These are phyloP conservation scores for Flexamia atlantica DNA, from an alignment of 2,888 invertebrate species.

Conservation along the genomic window DNA sequence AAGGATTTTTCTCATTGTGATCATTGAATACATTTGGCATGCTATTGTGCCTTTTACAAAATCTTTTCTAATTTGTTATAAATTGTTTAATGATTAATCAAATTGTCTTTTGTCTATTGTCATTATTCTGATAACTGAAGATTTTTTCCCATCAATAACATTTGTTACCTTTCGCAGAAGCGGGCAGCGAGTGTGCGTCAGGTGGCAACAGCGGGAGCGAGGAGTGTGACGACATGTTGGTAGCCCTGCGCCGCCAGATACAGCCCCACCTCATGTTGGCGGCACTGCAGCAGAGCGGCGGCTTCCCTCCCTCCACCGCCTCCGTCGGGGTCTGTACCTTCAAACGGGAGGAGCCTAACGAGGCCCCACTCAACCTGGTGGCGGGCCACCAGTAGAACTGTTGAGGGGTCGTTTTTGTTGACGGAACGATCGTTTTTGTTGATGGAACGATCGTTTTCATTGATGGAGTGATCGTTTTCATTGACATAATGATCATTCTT, in stretches of 20 bases:
- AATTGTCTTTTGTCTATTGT: too few species aligned
- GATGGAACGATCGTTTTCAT: too few species aligned
- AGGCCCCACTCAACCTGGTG: slow-evolving; percentile 68
- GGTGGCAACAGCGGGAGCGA: slow-evolving; percentile 70
- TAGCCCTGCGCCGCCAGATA: slow-evolving; percentile 83
- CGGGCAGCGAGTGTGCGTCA: slow-evolving; percentile 64
- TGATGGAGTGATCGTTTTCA: too few species aligned
- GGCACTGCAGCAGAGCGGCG: slow-evolving; percentile 76
- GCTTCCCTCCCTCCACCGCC: slow-evolving; percentile 34
- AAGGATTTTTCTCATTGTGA: too few species aligned
- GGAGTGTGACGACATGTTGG: slow-evolving; percentile 82
- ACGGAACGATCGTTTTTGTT: too few species aligned
- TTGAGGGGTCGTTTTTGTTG: too few species aligned
- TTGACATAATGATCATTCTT: not conserved
- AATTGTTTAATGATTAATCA: too few species aligned
- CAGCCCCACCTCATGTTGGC: slow-evolving; percentile 85
- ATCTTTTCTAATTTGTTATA: too few species aligned
- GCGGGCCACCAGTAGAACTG: slow-evolving; percentile 64
- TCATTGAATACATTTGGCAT: too few species aligned
- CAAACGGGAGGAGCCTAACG: slow-evolving; percentile 62
- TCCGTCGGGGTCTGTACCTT: slow-evolving; percentile 18
- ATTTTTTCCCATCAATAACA: too few species aligned
- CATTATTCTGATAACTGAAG: too few species aligned
- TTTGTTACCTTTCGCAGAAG: slow-evolving; percentile 43
- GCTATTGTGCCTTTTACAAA: too few species aligned